These are phyloP conservation scores for Saturnia pavonia DNA, from an alignment of 2,888 invertebrate genomes.

Conservation along the genomic window DNA sequence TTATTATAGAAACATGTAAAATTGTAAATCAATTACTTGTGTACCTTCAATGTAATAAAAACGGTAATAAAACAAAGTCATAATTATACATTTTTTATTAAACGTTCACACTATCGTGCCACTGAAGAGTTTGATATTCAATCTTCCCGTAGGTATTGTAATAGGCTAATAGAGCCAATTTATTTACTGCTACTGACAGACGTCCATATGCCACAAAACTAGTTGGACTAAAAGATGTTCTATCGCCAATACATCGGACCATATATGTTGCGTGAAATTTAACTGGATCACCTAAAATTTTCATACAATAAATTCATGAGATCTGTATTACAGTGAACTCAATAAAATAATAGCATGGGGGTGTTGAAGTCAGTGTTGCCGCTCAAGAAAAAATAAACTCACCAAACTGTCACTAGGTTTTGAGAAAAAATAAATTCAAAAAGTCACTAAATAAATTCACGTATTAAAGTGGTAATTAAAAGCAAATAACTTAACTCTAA, in stretches of 20 bases:
- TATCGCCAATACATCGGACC: slow-evolving; percentile 84
- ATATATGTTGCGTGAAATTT: slow-evolving; percentile 90
- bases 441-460: too few species aligned
- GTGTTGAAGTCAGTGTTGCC: too few species aligned
- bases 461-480: too few species aligned
- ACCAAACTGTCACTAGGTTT: too few species aligned
- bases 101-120: slow-evolving; percentile 73
- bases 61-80: too few species aligned
- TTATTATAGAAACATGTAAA: too few species aligned
- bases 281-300: slow-evolving; percentile 88
- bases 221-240: slow-evolving; percentile 70
- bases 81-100: background rate
- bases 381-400: too few species aligned
- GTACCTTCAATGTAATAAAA: too few species aligned
- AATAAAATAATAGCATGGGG: background rate
- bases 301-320: background rate
- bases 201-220: slow-evolving; percentile 87
- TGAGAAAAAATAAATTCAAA: too few species aligned
- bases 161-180: slow-evolving; percentile 87
- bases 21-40: too few species aligned
- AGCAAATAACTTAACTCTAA: too few species aligned
- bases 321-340: background rate
- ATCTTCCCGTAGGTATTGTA: slow-evolving; percentile 63
- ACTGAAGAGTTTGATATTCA: slow-evolving; percentile 82
- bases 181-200: slow-evolving; percentile 89